A percentile compares a stretch with the other conserved stretches of the same genome.
These are phyloP conservation scores for Chionomys nivalis DNA, from an alignment of 2,113 vertebrate species.

Conservation along the genomic window DNA sequence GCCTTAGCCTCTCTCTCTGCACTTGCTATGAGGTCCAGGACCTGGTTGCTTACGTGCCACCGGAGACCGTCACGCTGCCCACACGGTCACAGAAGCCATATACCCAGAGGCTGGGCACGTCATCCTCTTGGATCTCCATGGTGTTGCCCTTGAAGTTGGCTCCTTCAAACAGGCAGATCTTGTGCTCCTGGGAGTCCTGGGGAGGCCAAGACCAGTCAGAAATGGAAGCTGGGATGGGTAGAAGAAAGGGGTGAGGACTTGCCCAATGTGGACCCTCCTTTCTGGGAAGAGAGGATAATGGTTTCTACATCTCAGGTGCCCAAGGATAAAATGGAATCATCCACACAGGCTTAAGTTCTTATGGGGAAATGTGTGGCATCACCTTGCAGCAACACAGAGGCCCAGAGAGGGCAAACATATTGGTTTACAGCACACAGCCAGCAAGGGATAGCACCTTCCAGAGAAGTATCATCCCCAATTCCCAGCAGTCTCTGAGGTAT, in stretches of 20 bases:
- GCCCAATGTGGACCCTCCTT: background rate
- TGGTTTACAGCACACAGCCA: background rate
- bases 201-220: background rate
- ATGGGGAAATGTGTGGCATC: background rate
- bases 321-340: background rate
- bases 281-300: too few relatives aligned
- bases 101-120: constrained; percentile 95
- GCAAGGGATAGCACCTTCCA: background rate
- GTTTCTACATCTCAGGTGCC: background rate
- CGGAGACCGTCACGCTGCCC: constrained; percentile 94
- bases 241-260: background rate
- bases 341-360: fast-evolving
- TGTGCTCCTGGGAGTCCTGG: constrained; percentile 94
- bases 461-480: background rate
- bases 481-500: background rate
- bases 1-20: background rate
- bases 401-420: background rate
- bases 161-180: constrained; percentile 94
- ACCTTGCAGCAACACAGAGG: background rate
- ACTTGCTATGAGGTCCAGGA: background rate
- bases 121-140: constrained; percentile 96
- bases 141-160: constrained; percentile 97
- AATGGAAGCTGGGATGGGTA: fast-evolving
- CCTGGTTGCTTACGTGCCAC: constrained; percentile 90
- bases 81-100: constrained; percentile 95